Evolutionary conservation across 2,888 invertebrate species (phyloP), one percentile per base, ranked within the genome.

Genomic region (Agrochola circellaris): DNA sequence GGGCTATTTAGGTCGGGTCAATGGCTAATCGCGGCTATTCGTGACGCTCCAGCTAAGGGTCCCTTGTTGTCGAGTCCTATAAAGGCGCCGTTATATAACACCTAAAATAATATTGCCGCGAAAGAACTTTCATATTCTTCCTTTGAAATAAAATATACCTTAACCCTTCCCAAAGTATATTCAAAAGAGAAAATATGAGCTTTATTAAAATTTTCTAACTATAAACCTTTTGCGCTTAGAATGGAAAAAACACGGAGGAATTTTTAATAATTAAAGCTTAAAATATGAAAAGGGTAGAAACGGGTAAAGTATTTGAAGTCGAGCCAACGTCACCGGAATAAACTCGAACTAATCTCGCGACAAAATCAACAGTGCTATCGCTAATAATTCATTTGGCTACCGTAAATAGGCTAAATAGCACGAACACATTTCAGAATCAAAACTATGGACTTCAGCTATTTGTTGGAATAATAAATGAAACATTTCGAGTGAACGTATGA

Each of bases 1-100:
- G 86, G 89, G 91, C 92, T 93, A 94, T 94, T 94, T 93, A 93
- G 94, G 94, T 94, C 94, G 94, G 93, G 94, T 94, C 94, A 94
- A 93, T 92, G 91, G 93, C 91, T 94, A 94, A 93, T 93, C 91
- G 93, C 87, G 92, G 92, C 89, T 82, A 85, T 92, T 93, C 93
- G 91, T 91, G 92, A 90, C 92, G 91, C 88, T 91, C 88, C 89
- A 91, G 91, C 84, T 85, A 86, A 90, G 91, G 90, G 89, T 85
- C 86, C 87, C 82, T 82, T 88, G 85, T 87, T 79, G 82, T 89
- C 87, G 79, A 88, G 83, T 81, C 65, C 74, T 76, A 79, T 73
- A 82, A 77, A 79, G 68, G 71, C 68, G 67, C 30, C 79, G 72
- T 79, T 68, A 83, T 78, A 83, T 81, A 83, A 80, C 82, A 85